Evolutionary conservation across 2,888 invertebrate species (phyloP).

Genomic region (Aquatica leii): DNA sequence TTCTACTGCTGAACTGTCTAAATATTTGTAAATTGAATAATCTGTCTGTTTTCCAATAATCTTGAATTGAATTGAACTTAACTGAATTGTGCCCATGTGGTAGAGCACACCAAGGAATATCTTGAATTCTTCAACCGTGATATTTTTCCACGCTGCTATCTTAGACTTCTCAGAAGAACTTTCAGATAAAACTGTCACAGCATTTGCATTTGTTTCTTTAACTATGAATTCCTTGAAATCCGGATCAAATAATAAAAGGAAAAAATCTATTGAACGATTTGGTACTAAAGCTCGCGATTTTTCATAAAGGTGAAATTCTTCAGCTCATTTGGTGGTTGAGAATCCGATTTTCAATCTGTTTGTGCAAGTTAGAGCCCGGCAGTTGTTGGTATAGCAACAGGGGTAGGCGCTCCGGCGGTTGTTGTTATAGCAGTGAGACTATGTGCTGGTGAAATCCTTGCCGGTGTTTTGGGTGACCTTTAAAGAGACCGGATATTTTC

Average conservation of each 20-base stretch:
- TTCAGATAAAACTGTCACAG: constrained; percentile 9
- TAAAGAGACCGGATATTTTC: background rate
- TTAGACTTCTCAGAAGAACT: constrained; percentile 17
- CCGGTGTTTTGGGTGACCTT: background rate
- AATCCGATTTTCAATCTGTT: background rate
- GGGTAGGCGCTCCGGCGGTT: no score
- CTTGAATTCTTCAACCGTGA: constrained; percentile 34
- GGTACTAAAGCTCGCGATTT: background rate
- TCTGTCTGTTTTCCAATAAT: no score
- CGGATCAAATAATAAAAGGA: no score
- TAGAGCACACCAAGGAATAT: constrained; percentile 36
- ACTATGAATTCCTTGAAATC: constrained; percentile 8
- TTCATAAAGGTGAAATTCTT: background rate
- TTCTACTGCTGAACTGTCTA: constrained; percentile 26
- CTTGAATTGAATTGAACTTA: constrained; percentile 24
- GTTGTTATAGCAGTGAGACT: no score
- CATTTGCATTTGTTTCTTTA: constrained; percentile 23
- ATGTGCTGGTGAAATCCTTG: background rate
- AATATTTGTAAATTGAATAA: no score
- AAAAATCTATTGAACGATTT: constrained; percentile 3
- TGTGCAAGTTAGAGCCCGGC: background rate
- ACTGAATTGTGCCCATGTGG: constrained; percentile 36
- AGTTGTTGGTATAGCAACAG: background rate
- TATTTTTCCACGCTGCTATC: constrained; percentile 25
- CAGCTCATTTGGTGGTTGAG: background rate